Base-by-base conservation (phyloP, 2,113 vertebrate species). In the Seriola rivoliana region DNA sequence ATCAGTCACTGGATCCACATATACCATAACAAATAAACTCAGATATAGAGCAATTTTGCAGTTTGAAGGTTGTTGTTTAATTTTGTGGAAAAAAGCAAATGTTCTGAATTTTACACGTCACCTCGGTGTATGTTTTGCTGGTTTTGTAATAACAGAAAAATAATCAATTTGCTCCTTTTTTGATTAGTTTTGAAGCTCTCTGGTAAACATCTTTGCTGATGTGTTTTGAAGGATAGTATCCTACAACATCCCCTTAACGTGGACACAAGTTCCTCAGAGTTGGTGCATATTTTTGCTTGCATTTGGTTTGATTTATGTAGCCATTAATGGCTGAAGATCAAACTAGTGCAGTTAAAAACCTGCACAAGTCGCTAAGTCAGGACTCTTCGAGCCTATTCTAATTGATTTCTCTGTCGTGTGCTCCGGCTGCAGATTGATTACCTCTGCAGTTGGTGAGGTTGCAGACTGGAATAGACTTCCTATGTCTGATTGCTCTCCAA, bases 401-500 rank as follows among this genome's bases (percentile, higher is more conserved):
- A 94, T 92, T 80, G 89, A 93, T 92, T 94, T 78, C 72, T 80
- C 74, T 65, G 82, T 83, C 80, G 38, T 55, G 75, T 68, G 66
- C 63, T 84, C 23, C 25, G 23, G 65, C 75, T 70, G 36, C 73
- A 84, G 87, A 92, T 91, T 90, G 68, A 92, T 89, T 57, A 46
- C 81, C 85, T 79, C 90, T 90, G 91, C 79, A 89, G 79, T 85
- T 82, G 64, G 70, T 63, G 40, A 83, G 82, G 90, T 55, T 90
- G 87, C 72, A 81, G 75, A 71, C 75, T 69, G 80, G 86, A 85
- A 73, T 62, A 71, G 63, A 86, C 60, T 8, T 52, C 40, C 46
- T 67, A 1, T 55, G 65, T 81, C 79, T 85, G 81, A 83, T 60
- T 63, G 68, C 78, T 85, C 81, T 75, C 76, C 69, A 19, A 29